Base-by-base conservation (phyloP, 2,797 vertebrate genomes). In the Enteromius fasciolatus region DNA sequence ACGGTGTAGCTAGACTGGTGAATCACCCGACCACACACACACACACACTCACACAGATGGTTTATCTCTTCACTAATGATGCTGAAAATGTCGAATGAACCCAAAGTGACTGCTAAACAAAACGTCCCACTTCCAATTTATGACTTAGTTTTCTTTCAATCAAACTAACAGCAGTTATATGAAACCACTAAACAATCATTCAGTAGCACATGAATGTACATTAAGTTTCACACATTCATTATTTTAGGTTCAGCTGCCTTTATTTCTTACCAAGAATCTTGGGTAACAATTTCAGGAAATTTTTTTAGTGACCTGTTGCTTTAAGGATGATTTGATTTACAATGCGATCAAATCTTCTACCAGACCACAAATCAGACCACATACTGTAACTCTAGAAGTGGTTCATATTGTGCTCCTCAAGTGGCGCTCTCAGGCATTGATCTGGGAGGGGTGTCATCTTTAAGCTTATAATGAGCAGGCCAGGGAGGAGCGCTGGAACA, bases 31-130 rank as follows among this genome's bases (percentile, higher is more conserved):
- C 41, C 73, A 39, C 63, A 64, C 39, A 31, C 57, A 44, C 57
- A 14, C 57, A 63, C 57, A 20, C 75, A 54, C 63, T 28, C 31
- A 25, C 78, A 54, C 70, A 75, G 59, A 81, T 66, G 80, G 59
- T 66, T 81, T 74, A 75, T 64, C 59, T 81, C 46, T 66, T 61
- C 70, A 67, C 44, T 81, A 81, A 81, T 75, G 61, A 67, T 81
- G 70, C 70, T 28, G 80, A 81, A 81, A 66, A 75, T 75, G 31
- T 75, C 8, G n/a, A 72, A 74, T 64, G 36, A 75, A 74, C 70
- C 61, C 33, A 39, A 81, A 75, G 46, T 28, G n/a, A 75, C 46
- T 67, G 80, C 59, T 61, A 81, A 81, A 74, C 31, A 74, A 74
- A 81, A 36, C 1, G 15, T 64, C 59, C 46, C 59, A 54, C 15